Conservation (phyloP, 2,888 invertebrate genomes). For the Brenthis ino region DNA sequence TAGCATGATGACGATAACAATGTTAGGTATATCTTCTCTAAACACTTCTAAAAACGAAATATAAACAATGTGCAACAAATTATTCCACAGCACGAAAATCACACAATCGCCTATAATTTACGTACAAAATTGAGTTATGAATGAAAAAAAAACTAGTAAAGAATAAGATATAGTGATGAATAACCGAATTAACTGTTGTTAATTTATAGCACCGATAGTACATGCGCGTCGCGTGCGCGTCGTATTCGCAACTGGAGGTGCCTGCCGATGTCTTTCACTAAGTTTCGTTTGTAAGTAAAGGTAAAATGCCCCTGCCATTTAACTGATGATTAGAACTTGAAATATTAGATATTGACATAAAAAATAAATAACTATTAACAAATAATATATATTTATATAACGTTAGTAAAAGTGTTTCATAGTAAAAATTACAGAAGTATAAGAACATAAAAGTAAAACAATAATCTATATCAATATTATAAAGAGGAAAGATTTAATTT, state of each 20-base stretch:
- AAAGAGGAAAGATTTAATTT: too few species aligned
- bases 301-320: conserved; percentile 25
- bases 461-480: too few species aligned
- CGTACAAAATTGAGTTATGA: not conserved
- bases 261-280: conserved; percentile 72
- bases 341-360: not conserved
- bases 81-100: conserved; percentile 9
- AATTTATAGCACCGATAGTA: conserved; percentile 40
- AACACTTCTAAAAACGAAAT: not conserved
- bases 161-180: conserved; percentile 30
- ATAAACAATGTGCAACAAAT: not conserved
- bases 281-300: conserved; percentile 37
- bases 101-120: conserved; percentile 11
- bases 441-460: too few species aligned
- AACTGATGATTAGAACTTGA: conserved; percentile 3
- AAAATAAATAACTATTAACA: not conserved
- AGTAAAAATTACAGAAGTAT: too few species aligned
- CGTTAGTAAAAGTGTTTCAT: too few species aligned
- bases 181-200: conserved; percentile 39
- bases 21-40: not conserved
- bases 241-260: conserved; percentile 63
- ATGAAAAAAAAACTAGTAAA: conserved; percentile 11
- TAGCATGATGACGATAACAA: not conserved
- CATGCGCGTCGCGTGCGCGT: conserved; percentile 65
- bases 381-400: not conserved